Percentiles rank a stretch among this genome's conserved stretches.
Conservation (phyloP, 2,113 vertebrate genomes). For the Falcunculus frontatus region DNA sequence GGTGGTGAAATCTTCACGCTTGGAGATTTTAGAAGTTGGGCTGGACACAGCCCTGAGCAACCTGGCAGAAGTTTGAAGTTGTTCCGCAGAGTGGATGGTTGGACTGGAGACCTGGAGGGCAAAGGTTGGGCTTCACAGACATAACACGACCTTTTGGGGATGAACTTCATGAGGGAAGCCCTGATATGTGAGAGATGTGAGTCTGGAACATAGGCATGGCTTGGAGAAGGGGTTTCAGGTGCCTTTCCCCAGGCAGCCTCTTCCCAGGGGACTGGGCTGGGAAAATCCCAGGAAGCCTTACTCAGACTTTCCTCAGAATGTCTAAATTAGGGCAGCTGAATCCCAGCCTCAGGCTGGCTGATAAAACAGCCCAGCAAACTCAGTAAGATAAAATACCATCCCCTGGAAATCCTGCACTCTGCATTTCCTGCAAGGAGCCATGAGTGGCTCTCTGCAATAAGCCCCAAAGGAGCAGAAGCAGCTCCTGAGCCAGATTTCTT, state of each 20-base stretch:
- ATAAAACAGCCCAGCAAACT: background rate
- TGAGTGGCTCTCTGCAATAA: background rate
- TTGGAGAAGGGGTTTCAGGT: background rate
- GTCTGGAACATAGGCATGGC: background rate
- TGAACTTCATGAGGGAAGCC: background rate
- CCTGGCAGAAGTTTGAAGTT: background rate
- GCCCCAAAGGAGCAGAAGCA: background rate
- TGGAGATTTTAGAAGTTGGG: background rate
- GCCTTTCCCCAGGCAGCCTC: background rate
- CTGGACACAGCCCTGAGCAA: background rate
- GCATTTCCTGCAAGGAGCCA: background rate
- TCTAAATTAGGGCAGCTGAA: background rate
- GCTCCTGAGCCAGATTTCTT: background rate
- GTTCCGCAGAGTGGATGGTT: background rate
- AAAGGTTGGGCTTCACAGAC: background rate
- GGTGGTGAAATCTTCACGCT: background rate
- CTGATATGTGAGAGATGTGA: background rate
- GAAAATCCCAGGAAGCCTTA: background rate
- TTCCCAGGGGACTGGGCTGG: background rate
- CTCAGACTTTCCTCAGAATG: background rate
- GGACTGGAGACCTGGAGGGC: background rate
- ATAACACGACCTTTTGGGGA: rapidly evolving
- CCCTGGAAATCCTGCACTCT: background rate
- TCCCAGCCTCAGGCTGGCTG: background rate
- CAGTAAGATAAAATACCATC: background rate